Base-by-base conservation (phyloP, 2,113 vertebrate genomes). In the Gasterosteus nipponicus region DNA sequence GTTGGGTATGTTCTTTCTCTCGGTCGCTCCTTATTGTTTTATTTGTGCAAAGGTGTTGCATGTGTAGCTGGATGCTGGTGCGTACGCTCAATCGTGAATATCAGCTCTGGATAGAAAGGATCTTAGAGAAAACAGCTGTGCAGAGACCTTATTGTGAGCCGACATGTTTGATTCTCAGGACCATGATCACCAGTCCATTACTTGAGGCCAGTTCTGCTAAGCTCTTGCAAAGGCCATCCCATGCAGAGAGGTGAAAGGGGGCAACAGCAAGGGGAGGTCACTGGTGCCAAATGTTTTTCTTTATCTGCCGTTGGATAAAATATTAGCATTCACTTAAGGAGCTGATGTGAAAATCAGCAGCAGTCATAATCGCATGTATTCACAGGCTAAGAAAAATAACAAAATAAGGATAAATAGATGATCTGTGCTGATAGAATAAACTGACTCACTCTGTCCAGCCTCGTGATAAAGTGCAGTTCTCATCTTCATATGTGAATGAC, bases 181-280 rank as follows among this genome's bases (percentile, higher is more conserved):
- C 60, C 80, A 70, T 79, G 71, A 78, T 72, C 68, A 29, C 72
- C 54, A 59, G 75, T 67, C 60, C 29, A 73, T 79, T 74, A 53
- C 70, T 73, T 61, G 35, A 26, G 16, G 46, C 65, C 62, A 75
- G 16, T 85, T 79, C 78, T 26, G 49, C 67, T 6, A 31, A 66
- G 49, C 14, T 69, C 44, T 60, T 64, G 44, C 69, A 75, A 62
- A 82, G 68, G 26, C 18, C 57, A 66, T 61, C 59, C 75, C 53
- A 31, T 16, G 66, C 49, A 26, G 14, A 62, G n/a, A 54, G 72
- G 44, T 63, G 70, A 58, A 1, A 26, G 5, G 73, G 44, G 38
- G 47, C 44, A 59, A 57, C 22, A 29, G 22, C 59, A 61, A 42
- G 56, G 10, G 29, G n/a, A 67, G 15, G 10, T 47, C 38, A 49